Base-by-base conservation (phyloP, 2,888 invertebrate genomes). In the Amiota minor region DNA sequence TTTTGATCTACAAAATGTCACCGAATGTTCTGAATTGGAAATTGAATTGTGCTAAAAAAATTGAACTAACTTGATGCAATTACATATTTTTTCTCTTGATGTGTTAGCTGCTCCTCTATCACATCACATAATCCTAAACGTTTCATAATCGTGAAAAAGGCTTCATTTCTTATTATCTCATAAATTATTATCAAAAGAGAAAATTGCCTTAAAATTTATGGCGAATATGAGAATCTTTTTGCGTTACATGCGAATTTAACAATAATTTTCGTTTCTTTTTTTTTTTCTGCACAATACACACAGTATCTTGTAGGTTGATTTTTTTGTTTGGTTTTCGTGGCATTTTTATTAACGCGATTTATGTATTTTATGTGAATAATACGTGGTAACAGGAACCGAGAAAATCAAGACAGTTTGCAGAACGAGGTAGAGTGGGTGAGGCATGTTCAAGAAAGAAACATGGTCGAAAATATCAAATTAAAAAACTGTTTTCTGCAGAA, bases 141-240 rank as follows among this genome's bases (percentile, higher is more conserved):
- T 35, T 35, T 35, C 6, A 35, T 35, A 35, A 35, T 35, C 35
- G 35, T 35, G 35, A 35, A 35, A 35, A 35, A 35, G 35, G 2
- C 35, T 35, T 35, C 35, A 35, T 50, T 78, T 80, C 77, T 85
- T 81, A 80, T 85, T 85, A 85, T 82, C 78, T 78, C 85, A 86
- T 86, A 86, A 86, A 85, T 87, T 81, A 83, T 79, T 62, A 80
- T 78, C 79, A 76, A 74, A 35, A 78, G 81, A 80, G 82, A 84
- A 86, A 87, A 86, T 86, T 86, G 80, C 84, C 79, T 80, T 80
- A 78, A 84, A 87, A 86, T 86, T 87, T 86, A 87, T 86, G 85
- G 80, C 77, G 73, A 78, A 76, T 75, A 59, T 55, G 71, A 69
- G 73, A 76, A 71, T 68, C 71, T 72, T 68, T 64, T 65, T 50